These are phyloP conservation scores for Pentalonia nigronervosa DNA, from an alignment of 1,140 invertebrate genomes.

Conservation along the genomic window DNA sequence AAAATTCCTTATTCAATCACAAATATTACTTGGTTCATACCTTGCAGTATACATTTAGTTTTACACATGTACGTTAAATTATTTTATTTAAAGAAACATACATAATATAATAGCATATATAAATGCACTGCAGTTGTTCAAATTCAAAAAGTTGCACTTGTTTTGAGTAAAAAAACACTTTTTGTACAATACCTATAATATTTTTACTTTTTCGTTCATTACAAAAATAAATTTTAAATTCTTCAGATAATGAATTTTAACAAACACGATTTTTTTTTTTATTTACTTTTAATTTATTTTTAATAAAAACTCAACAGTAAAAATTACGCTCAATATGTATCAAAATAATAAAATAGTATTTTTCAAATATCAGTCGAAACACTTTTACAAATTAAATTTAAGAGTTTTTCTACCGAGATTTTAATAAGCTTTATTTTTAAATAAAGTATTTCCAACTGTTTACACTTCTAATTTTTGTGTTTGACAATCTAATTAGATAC, in stretches of 20 bases:
- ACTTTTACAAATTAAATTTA: conserved; percentile 1
- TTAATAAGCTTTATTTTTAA: neutral
- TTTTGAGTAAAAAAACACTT: neutral
- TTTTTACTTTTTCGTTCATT: neutral
- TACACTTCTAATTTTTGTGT: neutral
- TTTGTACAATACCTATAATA: neutral
- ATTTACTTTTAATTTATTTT: neutral
- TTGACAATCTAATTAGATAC: neutral
- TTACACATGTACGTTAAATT: neutral
- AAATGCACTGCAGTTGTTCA: neutral
- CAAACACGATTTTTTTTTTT: neutral
- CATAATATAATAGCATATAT: no score
- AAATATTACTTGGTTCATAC: neutral
- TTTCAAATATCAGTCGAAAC: neutral
- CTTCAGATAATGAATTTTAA: neutral
- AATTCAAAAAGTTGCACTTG: neutral
- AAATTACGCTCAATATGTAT: neutral
- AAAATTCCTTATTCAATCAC: neutral
- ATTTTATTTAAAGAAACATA: neutral
- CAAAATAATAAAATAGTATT: neutral
- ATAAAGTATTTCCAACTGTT: neutral
- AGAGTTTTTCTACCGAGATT: neutral
- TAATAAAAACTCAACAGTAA: neutral
- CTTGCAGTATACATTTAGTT: neutral
- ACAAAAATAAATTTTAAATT: neutral